A percentile compares a stretch with the other conserved stretches of the same genome.
These are phyloP conservation scores for Todiramphus saurophagus DNA, from an alignment of 2,113 vertebrate genomes.

Conservation along the genomic window DNA sequence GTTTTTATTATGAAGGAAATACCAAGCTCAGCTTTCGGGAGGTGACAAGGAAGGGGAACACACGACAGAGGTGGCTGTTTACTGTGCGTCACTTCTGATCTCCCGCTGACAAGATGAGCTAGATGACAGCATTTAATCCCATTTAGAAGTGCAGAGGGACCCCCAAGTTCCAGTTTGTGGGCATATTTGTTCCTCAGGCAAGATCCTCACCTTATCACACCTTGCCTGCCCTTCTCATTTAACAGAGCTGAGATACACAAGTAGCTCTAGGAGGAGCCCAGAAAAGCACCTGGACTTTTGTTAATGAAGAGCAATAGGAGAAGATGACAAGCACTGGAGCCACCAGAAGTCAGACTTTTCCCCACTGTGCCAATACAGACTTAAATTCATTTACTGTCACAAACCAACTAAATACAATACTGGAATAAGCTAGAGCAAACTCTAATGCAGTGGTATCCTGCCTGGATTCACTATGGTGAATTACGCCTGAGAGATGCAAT, in stretches of 20 bases:
- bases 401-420: background rate
- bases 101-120: background rate
- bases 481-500: background rate
- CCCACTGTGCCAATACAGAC: background rate
- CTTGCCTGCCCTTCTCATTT: background rate
- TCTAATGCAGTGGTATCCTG: accelerated
- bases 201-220: background rate
- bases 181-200: background rate
- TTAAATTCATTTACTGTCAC: background rate
- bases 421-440: background rate
- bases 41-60: background rate
- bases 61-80: background rate
- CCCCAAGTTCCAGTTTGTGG: background rate
- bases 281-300: accelerated
- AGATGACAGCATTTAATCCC: background rate
- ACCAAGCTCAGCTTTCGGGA: background rate
- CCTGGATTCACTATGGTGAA: background rate
- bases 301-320: background rate
- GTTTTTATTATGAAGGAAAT: background rate
- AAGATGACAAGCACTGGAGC: background rate
- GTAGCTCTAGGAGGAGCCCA: background rate
- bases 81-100: background rate
- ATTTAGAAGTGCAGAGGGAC: background rate
- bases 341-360: background rate
- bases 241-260: background rate